Conservation (phyloP, 2,888 invertebrate species). For the Meiosimyza platycephala region DNA sequence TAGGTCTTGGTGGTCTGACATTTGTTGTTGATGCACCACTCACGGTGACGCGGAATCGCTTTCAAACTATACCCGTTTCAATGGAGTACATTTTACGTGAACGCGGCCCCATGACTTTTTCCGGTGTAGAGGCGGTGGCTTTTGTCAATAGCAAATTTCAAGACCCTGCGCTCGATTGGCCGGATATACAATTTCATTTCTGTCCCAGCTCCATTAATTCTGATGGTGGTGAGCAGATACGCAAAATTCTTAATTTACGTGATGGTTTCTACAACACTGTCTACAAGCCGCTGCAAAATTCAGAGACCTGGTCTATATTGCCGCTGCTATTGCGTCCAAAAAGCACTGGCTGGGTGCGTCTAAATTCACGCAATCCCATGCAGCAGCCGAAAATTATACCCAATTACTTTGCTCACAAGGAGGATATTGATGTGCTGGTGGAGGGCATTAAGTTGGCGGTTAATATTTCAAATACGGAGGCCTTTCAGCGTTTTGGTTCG, state of each 20-base stretch:
- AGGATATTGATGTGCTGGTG: slow-evolving; percentile 82
- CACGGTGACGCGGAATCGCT: slow-evolving; percentile 81
- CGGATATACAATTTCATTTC: slow-evolving; percentile 89
- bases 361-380: slow-evolving; percentile 84
- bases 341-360: slow-evolving; percentile 87
- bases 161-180: slow-evolving; percentile 80
- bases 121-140: slow-evolving; percentile 87
- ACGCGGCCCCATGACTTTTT: slow-evolving; percentile 84
- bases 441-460: slow-evolving; percentile 89
- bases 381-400: slow-evolving; percentile 89
- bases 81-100: slow-evolving; percentile 86
- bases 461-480: slow-evolving; percentile 80
- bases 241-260: slow-evolving; percentile 78
- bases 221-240: slow-evolving; percentile 83
- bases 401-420: slow-evolving; percentile 88
- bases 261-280: slow-evolving; percentile 87
- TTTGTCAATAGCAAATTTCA: slow-evolving; percentile 90
- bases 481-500: slow-evolving; percentile 85
- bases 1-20: slow-evolving; percentile 86
- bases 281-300: slow-evolving; percentile 81
- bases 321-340: slow-evolving; percentile 85
- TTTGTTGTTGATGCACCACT: slow-evolving; percentile 85
- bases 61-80: slow-evolving; percentile 80
- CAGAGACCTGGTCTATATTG: slow-evolving; percentile 87
- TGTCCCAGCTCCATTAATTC: slow-evolving; percentile 87